Base-by-base conservation (phyloP, 2,888 invertebrate genomes). In the Acrocyrtus sp. region DNA sequence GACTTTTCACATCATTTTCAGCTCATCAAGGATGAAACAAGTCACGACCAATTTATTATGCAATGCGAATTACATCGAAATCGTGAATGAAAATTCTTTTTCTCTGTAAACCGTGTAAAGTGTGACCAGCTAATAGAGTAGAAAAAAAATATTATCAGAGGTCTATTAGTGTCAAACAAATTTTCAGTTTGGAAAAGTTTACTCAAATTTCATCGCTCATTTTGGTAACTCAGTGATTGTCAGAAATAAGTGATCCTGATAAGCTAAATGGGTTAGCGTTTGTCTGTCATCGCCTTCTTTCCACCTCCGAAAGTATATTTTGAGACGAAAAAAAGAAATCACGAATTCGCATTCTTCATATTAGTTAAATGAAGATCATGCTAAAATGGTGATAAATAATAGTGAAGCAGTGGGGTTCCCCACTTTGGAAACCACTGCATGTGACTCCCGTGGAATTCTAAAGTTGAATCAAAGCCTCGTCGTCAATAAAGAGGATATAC, bases 381-480 rank as follows among this genome's bases (percentile, higher is more conserved):
- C 58, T 24, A 72, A 69, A 72, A 72, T 75, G 60, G 75, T 70
- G 70, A 69, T 72, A 56, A 75, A 61, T 72, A 70, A 66, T 47
- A 24, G 70, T 54, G 63, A 62, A 19, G 53, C 72, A 53, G 72
- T 41, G 72, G 65, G 56, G 45, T 53, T 53, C 29, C 65, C 72
- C 56, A 65, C 65, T 47, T 72, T 66, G 70, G 75, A 72, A 22
- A 54, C 69, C 19, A 65, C 63, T 21, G 62, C 68, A 12, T 72
- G 74, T 62, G 77, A 77, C 57, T 72, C 74, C 29, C 65, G 77
- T 53, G 77, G 77, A 50, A 77, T 77, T 65, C 34, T 77, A 15
- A 63, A 73, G 43, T 68, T 77, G 39, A 72, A 75, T 66, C 74
- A 74, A 61, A 62, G 66, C 26, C 26, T 66, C 4, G 61, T 77